Evolutionary conservation across 2,888 invertebrate species (phyloP).

Genomic region (Morpho helenor): DNA sequence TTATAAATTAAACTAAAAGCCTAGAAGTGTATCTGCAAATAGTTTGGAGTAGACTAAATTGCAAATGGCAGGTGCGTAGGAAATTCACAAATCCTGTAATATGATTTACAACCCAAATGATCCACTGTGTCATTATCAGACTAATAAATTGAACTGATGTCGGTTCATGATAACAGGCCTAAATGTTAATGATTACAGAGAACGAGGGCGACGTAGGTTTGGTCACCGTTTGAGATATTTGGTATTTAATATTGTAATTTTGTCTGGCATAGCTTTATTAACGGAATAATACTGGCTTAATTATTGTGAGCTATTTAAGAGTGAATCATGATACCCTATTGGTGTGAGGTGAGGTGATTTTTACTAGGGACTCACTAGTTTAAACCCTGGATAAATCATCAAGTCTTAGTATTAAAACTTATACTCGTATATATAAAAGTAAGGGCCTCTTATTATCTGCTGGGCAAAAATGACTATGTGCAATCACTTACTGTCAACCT

Average conservation of each 20-base stretch:
- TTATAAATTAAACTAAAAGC: too few species aligned
- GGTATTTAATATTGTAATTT: slow-evolving; percentile 17
- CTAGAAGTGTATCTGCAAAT: too few species aligned
- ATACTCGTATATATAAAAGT: too few species aligned
- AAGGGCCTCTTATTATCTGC: not conserved
- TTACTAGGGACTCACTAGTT: too few species aligned
- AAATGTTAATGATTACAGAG: slow-evolving; percentile 24
- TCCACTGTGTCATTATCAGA: slow-evolving; percentile 24
- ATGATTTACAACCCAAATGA: slow-evolving; percentile 25
- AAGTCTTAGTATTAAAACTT: too few species aligned
- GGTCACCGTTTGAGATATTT: slow-evolving; percentile 13
- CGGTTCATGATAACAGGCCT: slow-evolving; percentile 18
- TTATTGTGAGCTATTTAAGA: slow-evolving; percentile 1
- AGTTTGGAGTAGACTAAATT: slow-evolving; percentile 4
- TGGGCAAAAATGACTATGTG: too few species aligned
- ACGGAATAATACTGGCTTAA: slow-evolving; percentile 8
- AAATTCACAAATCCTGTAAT: slow-evolving; percentile 17
- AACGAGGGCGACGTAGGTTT: slow-evolving; percentile 18
- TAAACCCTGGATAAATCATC: too few species aligned
- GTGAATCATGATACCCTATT: not conserved
- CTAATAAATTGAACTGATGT: slow-evolving; percentile 24
- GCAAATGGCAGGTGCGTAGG: slow-evolving; percentile 20
- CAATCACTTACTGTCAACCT: too few species aligned
- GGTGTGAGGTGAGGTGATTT: too few species aligned
- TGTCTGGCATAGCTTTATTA: slow-evolving; percentile 12